Conservation (phyloP, 2,113 vertebrate genomes). For the Platichthys stellatus region DNA sequence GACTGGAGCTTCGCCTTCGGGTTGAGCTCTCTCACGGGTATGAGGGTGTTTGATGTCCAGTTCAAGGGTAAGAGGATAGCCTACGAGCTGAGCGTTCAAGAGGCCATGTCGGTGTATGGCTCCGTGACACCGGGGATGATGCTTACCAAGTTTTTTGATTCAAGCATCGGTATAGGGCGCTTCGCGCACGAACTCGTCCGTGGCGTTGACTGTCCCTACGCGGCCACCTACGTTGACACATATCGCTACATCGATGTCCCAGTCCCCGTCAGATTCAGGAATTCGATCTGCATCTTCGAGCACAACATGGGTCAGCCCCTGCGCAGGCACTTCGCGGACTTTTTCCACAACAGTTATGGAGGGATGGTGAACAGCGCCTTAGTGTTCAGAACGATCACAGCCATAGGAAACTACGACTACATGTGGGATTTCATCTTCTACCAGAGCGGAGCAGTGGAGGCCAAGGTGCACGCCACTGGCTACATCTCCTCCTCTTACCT, state of each 20-base stretch:
- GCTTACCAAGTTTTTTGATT: conserved; percentile 88
- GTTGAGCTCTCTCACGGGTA: conserved; percentile 83
- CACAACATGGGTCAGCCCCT: conserved; percentile 87
- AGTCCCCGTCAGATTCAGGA: conserved; percentile 62
- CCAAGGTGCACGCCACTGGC: conserved; percentile 88
- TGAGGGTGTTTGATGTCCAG: conserved; percentile 86
- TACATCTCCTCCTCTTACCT: conserved; percentile 86
- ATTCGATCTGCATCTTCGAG: conserved; percentile 92
- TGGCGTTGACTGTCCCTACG: conserved; percentile 88
- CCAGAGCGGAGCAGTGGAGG: conserved; percentile 88
- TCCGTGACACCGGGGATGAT: conserved; percentile 85
- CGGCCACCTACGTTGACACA: conserved; percentile 81
- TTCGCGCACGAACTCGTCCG: conserved; percentile 85
- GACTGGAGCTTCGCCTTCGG: conserved; percentile 91
- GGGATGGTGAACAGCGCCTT: conserved; percentile 88
- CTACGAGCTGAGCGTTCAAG: conserved; percentile 91
- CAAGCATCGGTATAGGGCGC: conserved; percentile 87
- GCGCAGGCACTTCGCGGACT: conserved; percentile 87
- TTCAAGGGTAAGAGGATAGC: conserved; percentile 84
- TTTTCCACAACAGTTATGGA: conserved; percentile 83
- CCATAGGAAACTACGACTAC: conserved; percentile 89
- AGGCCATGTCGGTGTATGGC: conserved; percentile 89
- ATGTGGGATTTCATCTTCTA: conserved; percentile 92
- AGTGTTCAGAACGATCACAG: conserved; percentile 85
- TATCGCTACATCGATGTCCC: conserved; percentile 79